Base-by-base conservation (phyloP, 2,888 invertebrate species). In the Cataglyphis altisquamis region DNA sequence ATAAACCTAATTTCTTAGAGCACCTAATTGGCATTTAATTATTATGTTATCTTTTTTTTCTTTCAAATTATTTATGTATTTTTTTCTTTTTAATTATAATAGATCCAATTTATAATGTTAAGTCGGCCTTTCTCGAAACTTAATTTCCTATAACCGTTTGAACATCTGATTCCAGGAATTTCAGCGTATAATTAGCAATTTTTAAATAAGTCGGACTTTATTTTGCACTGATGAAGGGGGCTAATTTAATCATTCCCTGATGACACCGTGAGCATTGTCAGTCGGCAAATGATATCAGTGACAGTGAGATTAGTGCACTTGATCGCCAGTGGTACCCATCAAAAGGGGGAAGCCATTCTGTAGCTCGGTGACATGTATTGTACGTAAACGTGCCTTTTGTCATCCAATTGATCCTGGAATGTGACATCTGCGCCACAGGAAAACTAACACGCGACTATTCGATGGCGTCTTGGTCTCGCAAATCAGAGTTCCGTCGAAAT, bases 371-470 rank as follows among this genome's bases (percentile, higher is more conserved):
- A 86, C 74, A 81, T 68, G 88, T 87, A 89, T 90, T 89, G 90
- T 91, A 80, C 84, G 84, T 90, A 87, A 91, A 91, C 86, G 86
- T 78, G 83, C 70, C 90, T 89, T 91, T 91, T 91, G 91, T 91
- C 10, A 75, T 68, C 82, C 91, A 91, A 91, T 91, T 91, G 91
- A 86, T 86, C 83, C 78, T 60, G 82, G 74, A 81, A 90, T 90
- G 83, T 88, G 62, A 83, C 87, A 86, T 87, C 72, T 83, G 75
- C 81, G 85, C 57, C 80, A 64, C 80, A 86, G 57, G 62, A 85
- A 83, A 80, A 55, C 25, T 67, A 52, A 86, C 70, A 36, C 86
- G 48, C 67, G 18, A 80, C 74, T 32, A 84, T 89, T 82, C 75
- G 73, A 25, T 18, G 10, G 57, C 82, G 77, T 60, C 72, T 60